phyloP scores from a whole-genome alignment of 2,888 invertebrate genomes.

The Scaptodrosophila latifasciaeformis region DNA sequence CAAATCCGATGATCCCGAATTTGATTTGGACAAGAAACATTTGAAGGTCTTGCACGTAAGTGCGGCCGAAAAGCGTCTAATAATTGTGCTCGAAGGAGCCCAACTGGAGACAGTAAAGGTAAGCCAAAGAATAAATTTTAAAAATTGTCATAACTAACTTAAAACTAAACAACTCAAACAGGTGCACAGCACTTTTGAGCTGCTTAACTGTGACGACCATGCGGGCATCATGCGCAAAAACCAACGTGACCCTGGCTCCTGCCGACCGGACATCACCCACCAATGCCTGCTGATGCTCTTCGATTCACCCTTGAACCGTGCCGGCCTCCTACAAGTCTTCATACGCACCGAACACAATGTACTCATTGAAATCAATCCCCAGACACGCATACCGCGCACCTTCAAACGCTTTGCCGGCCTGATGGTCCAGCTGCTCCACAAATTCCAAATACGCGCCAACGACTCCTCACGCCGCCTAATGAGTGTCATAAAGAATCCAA shows the following conservation, averaged over 20 bases:
- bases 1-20: constrained; percentile 82
- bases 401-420: constrained; percentile 97
- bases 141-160: neutral
- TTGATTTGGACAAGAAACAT: constrained; percentile 86
- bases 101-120: constrained; percentile 98
- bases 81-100: constrained; percentile 94
- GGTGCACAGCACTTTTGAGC: constrained; percentile 91
- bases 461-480: constrained; percentile 92
- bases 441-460: constrained; percentile 92
- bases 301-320: constrained; percentile 97
- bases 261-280: constrained; percentile 97
- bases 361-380: constrained; percentile 96
- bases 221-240: constrained; percentile 87
- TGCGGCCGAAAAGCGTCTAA: constrained; percentile 91
- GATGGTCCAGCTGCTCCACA: constrained; percentile 98
- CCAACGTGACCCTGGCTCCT: constrained; percentile 89
- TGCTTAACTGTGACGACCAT: constrained; percentile 97
- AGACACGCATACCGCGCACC: constrained; percentile 96
- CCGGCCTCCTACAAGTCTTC: constrained; percentile 96
- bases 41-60: constrained; percentile 85
- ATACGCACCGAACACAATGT: constrained; percentile 94
- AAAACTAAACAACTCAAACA: constrained; percentile 66
- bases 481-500: constrained; percentile 97
- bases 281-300: constrained; percentile 98
- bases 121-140: constrained; percentile 32